Evolutionary conservation across 1,140 invertebrate genomes (phyloP).

Genomic region (Drosophila fuyamai): DNA sequence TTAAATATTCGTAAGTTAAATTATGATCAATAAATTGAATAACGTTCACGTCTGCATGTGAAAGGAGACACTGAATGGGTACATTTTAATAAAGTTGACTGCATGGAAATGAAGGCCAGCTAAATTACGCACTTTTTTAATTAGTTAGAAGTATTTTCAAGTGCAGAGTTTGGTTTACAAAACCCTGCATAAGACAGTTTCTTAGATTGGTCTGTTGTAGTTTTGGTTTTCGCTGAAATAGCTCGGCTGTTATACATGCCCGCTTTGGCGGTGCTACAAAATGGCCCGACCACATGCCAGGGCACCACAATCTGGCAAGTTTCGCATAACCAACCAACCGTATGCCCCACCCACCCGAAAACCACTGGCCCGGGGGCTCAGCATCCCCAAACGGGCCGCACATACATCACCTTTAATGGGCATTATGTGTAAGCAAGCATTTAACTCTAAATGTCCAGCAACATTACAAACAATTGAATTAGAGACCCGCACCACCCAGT

Average conservation of each 20-base stretch:
- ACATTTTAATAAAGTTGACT: too few relatives aligned
- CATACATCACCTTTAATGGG: slow-evolving; percentile 78
- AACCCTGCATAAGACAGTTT: not conserved
- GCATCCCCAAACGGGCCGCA: slow-evolving; percentile 36
- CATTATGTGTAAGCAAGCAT: slow-evolving; percentile 76
- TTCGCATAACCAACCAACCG: slow-evolving; percentile 13
- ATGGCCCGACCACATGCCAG: not conserved
- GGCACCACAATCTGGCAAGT: slow-evolving; percentile 16
- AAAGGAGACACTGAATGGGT: too few relatives aligned
- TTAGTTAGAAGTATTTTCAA: too few relatives aligned
- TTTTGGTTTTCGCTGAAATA: slow-evolving; percentile 2
- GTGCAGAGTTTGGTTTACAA: too few relatives aligned
- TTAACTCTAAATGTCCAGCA: slow-evolving; percentile 69
- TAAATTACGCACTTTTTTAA: too few relatives aligned
- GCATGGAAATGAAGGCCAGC: too few relatives aligned
- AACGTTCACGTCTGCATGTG: too few relatives aligned
- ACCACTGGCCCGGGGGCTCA: slow-evolving; percentile 2
- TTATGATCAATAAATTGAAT: too few relatives aligned
- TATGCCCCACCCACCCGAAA: not conserved
- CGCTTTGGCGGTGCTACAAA: not conserved
- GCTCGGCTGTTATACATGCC: slow-evolving; percentile 9
- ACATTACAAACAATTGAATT: slow-evolving; percentile 80
- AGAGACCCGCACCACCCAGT: slow-evolving; percentile 47
- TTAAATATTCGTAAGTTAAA: too few relatives aligned
- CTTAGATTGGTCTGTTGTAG: not conserved